A percentile compares a stretch with the other conserved stretches of the same genome.
These are phyloP conservation scores for Rhopalosiphum padi DNA, from an alignment of 1,140 invertebrate genomes.

Conservation along the genomic window DNA sequence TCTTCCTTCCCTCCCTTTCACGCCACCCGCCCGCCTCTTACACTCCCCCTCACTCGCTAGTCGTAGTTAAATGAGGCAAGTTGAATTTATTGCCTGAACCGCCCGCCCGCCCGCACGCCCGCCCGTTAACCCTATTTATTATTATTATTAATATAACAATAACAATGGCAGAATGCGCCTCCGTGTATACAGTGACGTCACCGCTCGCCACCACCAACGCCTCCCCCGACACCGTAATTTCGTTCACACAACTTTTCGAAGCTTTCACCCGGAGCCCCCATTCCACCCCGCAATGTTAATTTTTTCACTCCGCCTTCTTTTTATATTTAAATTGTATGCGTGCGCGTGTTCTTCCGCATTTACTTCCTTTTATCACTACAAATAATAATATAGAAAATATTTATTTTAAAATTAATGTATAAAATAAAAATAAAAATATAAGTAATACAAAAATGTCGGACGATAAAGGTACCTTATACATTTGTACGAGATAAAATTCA, in stretches of 20 bases:
- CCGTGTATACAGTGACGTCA: slow-evolving; percentile 52
- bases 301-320: background rate
- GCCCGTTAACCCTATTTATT: slow-evolving; percentile 56
- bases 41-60: slow-evolving; percentile 39
- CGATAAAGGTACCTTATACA: background rate
- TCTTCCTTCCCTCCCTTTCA: slow-evolving; percentile 3
- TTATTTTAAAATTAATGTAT: background rate
- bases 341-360: background rate
- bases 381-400: background rate
- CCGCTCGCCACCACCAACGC: slow-evolving; percentile 15
- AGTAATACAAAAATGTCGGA: background rate
- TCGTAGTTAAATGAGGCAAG: slow-evolving; percentile 57
- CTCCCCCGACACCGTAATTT: slow-evolving; percentile 49
- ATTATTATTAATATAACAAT: slow-evolving; percentile 58
- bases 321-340: slow-evolving; percentile 14
- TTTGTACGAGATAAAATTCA: background rate
- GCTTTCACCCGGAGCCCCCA: slow-evolving; percentile 45
- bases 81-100: slow-evolving; percentile 56
- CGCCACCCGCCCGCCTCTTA: background rate
- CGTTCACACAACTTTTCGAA: slow-evolving; percentile 55
- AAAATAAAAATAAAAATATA: background rate
- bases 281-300: slow-evolving; percentile 24
- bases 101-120: slow-evolving; percentile 16
- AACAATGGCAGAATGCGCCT: slow-evolving; percentile 55
- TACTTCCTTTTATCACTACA: slow-evolving; percentile 1